phyloP scores from a whole-genome alignment of 2,888 invertebrate genomes.

The Brachyopa scutellaris region DNA sequence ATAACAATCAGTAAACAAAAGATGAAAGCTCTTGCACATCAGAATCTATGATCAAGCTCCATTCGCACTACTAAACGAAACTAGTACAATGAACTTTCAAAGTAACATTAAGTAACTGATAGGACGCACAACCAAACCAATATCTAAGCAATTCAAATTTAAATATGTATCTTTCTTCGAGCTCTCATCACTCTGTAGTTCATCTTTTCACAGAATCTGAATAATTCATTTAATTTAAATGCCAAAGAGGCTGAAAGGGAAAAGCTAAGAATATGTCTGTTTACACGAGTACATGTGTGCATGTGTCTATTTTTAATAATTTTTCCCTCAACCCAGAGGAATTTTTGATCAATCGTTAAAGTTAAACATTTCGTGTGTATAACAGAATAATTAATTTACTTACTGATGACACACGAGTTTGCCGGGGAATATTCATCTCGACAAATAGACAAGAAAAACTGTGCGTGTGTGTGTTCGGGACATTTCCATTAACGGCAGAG shows the following conservation, averaged over 20 bases:
- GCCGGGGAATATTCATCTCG: conserved; percentile 8
- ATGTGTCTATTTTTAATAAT: conserved; percentile 37
- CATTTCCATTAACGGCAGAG: conserved; percentile 69
- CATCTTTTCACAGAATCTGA: conserved; percentile 35
- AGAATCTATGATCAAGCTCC: too few relatives aligned
- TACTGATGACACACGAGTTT: background rate
- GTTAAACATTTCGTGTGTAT: conserved; percentile 22
- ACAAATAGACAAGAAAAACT: conserved; percentile 6
- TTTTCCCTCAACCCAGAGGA: conserved; percentile 3
- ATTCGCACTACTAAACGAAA: too few relatives aligned
- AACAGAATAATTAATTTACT: conserved; percentile 11
- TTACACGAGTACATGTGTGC: too few relatives aligned
- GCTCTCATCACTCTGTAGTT: background rate
- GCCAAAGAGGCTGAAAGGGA: background rate
- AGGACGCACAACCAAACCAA: too few relatives aligned
- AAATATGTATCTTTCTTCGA: too few relatives aligned
- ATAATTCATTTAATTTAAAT: conserved; percentile 19
- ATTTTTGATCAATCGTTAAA: conserved; percentile 37
- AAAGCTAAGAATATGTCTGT: too few relatives aligned
- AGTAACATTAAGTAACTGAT: too few relatives aligned
- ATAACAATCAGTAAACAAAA: too few relatives aligned
- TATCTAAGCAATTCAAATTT: too few relatives aligned
- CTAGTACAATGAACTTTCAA: too few relatives aligned
- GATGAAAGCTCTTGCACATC: too few relatives aligned
- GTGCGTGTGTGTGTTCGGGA: conserved; percentile 16